These are phyloP conservation scores for Synodontis membranacea DNA, from an alignment of 2,113 vertebrate genomes.

Conservation along the genomic window DNA sequence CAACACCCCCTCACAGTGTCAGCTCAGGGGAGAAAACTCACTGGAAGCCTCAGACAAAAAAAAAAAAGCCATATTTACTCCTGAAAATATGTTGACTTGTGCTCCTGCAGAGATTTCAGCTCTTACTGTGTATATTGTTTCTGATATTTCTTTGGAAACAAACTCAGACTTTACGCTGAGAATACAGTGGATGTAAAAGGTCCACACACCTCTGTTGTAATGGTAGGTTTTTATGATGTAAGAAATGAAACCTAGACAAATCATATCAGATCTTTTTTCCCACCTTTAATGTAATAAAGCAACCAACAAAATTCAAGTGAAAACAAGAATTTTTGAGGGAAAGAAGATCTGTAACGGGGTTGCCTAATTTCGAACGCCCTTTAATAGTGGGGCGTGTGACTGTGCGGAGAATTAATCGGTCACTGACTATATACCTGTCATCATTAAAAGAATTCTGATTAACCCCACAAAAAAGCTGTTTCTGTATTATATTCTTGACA, in stretches of 20 bases:
- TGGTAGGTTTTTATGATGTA: not conserved
- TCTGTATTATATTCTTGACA: not conserved
- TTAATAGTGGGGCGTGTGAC: not conserved
- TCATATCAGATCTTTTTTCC: not conserved
- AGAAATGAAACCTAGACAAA: not conserved
- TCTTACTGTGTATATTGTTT: not conserved
- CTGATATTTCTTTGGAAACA: not conserved
- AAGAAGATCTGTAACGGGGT: not conserved
- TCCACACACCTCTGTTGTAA: not conserved
- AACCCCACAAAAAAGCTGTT: not conserved
- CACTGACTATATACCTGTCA: not conserved
- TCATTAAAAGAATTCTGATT: not conserved
- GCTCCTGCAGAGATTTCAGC: not conserved
- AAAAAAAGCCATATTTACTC: constrained; percentile 17
- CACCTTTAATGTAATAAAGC: not conserved
- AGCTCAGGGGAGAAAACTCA: constrained; percentile 9
- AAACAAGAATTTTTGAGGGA: not conserved
- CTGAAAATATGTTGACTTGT: constrained; percentile 4
- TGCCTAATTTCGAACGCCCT: not conserved
- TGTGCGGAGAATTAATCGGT: not conserved
- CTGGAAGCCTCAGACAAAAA: constrained; percentile 12
- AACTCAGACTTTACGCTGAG: not conserved
- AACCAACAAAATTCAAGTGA: not conserved
- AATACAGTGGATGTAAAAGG: not conserved
- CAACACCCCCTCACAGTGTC: not conserved